These are phyloP conservation scores for Columba livia DNA, from an alignment of 2,113 vertebrate genomes.

Conservation along the genomic window DNA sequence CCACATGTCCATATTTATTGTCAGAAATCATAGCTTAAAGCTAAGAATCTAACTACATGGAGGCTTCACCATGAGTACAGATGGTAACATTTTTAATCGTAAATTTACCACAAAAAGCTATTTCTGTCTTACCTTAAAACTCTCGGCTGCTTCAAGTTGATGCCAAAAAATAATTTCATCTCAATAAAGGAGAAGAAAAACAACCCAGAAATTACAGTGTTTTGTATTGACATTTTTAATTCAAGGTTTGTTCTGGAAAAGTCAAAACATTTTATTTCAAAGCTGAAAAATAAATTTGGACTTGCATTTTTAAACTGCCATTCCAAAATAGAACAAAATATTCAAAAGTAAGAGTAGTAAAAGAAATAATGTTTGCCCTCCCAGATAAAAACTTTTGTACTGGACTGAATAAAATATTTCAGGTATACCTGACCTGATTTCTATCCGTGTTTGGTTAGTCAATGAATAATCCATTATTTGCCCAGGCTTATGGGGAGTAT, in stretches of 20 bases:
- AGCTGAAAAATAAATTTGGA: not conserved
- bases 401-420: not conserved
- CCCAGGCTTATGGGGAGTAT: not conserved
- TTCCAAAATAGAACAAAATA: not conserved
- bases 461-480: not conserved
- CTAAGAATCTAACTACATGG: not conserved
- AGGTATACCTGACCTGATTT: not conserved
- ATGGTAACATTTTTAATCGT: not conserved
- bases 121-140: not conserved
- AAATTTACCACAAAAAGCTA: not conserved
- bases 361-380: not conserved
- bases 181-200: not conserved
- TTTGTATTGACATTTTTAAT: not conserved
- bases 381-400: not conserved
- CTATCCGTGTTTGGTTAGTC: not conserved
- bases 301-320: not conserved
- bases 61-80: not conserved
- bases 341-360: not conserved
- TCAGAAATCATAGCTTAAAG: not conserved
- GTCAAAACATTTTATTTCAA: not conserved
- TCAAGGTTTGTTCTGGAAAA: not conserved
- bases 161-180: not conserved
- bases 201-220: not conserved
- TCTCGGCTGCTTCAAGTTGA: not conserved
- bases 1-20: not conserved